phyloP scores from a whole-genome alignment of 2,113 vertebrate genomes.

The Melanocharis versteri region DNA sequence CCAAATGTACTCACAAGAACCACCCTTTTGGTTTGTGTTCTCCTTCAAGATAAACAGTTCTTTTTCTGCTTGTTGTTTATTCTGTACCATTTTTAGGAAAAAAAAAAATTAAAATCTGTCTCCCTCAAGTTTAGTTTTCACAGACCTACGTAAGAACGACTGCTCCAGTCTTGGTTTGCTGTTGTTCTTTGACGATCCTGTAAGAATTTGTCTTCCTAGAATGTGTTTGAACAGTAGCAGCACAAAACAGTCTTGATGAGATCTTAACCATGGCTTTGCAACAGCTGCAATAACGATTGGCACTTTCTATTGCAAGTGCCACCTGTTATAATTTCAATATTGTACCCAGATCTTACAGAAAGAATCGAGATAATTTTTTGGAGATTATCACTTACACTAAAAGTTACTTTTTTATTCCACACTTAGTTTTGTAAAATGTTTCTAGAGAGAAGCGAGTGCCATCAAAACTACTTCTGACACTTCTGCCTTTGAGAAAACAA shows the following conservation, averaged over 20 bases:
- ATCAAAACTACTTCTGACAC: neutral
- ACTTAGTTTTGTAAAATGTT: neutral
- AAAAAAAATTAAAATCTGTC: too few relatives aligned
- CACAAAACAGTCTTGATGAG: neutral
- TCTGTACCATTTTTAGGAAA: neutral
- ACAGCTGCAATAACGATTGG: neutral
- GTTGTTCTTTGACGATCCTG: neutral
- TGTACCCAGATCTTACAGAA: neutral
- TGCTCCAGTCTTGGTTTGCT: neutral
- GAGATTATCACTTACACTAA: neutral
- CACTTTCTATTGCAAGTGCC: neutral
- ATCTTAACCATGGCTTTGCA: neutral
- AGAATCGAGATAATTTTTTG: neutral
- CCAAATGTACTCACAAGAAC: neutral
- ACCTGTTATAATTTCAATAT: neutral
- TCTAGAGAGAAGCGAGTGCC: neutral
- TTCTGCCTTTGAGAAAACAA: neutral
- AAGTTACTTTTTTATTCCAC: neutral
- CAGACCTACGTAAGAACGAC: neutral
- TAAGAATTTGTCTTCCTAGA: neutral
- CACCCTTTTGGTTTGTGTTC: neutral
- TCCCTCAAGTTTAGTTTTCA: neutral
- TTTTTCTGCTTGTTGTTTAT: neutral
- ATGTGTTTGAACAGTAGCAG: neutral
- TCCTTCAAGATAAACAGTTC: neutral